phyloP scores from a whole-genome alignment of 2,888 invertebrate species.

The Linnaemya tessellans region DNA sequence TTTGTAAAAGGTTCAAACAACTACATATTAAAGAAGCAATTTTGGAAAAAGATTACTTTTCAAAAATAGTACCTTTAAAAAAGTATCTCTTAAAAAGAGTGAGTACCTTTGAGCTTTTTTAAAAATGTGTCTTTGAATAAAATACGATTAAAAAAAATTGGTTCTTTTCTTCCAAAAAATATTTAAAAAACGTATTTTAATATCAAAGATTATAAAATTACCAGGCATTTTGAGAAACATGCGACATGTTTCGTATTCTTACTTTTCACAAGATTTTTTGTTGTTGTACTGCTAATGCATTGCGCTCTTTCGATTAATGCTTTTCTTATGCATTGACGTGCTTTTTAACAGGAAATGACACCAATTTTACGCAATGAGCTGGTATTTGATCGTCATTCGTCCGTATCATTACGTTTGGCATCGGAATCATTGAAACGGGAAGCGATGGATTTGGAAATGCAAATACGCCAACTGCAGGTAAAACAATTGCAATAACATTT shows the following conservation, averaged over 20 bases:
- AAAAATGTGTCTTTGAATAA: no score
- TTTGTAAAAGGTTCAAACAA: no score
- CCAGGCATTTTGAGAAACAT: no score
- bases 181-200: no score
- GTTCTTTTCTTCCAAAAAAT: no score
- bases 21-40: no score
- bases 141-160: no score
- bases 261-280: background rate
- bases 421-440: conserved; percentile 92
- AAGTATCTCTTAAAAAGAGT: no score
- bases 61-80: no score
- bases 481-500: conserved; percentile 1
- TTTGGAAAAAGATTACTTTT: no score
- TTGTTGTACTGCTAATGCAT: background rate
- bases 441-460: conserved; percentile 91
- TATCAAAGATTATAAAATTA: no score
- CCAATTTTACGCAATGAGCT: conserved; percentile 92
- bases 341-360: conserved; percentile 85
- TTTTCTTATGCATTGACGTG: background rate
- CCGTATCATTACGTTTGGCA: conserved; percentile 88
- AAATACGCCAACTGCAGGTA: conserved; percentile 92
- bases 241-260: background rate
- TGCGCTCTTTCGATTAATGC: conserved; percentile 7
- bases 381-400: conserved; percentile 90
- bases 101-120: no score